Percentiles rank a stretch among this genome's conserved stretches.
phyloP scores from a whole-genome alignment of 2,888 invertebrate species.

The Troides aeacus region DNA sequence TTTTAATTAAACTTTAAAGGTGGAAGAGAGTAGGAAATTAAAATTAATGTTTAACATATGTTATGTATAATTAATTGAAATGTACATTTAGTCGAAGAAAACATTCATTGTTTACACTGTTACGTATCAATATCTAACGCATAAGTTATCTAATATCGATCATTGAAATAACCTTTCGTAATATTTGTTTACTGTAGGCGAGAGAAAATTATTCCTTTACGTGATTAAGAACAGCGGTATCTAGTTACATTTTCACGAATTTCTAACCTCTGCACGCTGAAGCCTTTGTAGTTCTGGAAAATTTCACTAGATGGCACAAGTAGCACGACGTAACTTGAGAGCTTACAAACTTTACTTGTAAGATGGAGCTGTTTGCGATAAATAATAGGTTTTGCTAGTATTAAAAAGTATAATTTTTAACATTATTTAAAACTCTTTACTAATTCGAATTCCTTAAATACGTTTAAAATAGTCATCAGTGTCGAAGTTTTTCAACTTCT shows the following conservation, averaged over 20 bases:
- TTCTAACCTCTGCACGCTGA: slow-evolving; percentile 39
- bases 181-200: too few species aligned
- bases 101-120: too few species aligned
- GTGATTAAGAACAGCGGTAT: slow-evolving; percentile 49
- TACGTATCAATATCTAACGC: too few species aligned
- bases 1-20: too few species aligned
- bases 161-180: too few species aligned
- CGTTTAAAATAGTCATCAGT: not conserved
- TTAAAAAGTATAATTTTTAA: not conserved
- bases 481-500: too few species aligned
- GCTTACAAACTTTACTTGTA: slow-evolving; percentile 39
- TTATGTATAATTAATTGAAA: too few species aligned
- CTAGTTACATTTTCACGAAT: slow-evolving; percentile 54
- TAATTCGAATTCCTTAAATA: not conserved
- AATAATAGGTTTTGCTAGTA: not conserved
- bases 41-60: not conserved
- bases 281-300: slow-evolving; percentile 62
- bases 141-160: too few species aligned
- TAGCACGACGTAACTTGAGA: slow-evolving; percentile 41
- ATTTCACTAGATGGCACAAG: slow-evolving; percentile 65
- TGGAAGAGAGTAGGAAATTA: not conserved
- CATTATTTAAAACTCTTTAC: not conserved
- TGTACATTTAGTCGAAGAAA: too few species aligned
- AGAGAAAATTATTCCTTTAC: too few species aligned
- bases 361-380: slow-evolving; percentile 61